Conservation (phyloP, 1,140 invertebrate species). For the Bombus breviceps region DNA sequence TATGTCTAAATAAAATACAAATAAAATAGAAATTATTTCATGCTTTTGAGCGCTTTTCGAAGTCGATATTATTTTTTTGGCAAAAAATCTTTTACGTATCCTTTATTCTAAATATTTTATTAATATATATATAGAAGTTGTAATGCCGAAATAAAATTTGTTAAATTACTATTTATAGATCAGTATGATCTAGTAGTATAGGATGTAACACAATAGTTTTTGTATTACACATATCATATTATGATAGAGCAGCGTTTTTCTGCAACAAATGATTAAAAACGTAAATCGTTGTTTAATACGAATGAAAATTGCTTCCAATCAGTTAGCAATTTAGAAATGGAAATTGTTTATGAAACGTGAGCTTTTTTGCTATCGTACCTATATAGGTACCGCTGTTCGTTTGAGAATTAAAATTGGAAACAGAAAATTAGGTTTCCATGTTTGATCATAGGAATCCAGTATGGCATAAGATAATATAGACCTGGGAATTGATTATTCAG, state of each 20-base stretch:
- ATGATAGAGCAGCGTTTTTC: neutral
- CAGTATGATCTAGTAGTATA: neutral
- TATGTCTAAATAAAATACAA: too few species aligned
- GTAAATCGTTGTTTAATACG: neutral
- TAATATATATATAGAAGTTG: neutral
- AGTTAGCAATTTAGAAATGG: neutral
- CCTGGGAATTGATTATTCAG: neutral
- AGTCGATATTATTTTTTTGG: too few species aligned
- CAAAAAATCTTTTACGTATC: too few species aligned
- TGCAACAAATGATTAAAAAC: neutral
- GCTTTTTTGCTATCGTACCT: too few species aligned
- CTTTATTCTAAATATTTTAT: neutral
- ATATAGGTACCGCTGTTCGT: too few species aligned
- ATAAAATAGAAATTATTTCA: too few species aligned
- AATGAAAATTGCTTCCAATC: neutral
- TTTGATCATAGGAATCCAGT: neutral
- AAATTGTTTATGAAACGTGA: neutral
- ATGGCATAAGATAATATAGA: neutral
- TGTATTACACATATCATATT: neutral
- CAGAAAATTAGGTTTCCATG: constrained; percentile 19
- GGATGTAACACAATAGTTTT: neutral
- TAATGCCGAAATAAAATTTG: neutral
- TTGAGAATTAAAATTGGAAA: neutral
- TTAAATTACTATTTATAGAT: neutral
- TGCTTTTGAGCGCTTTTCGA: too few species aligned